Base-by-base conservation (phyloP, 2,888 invertebrate species). In the Monopis laevigella region DNA sequence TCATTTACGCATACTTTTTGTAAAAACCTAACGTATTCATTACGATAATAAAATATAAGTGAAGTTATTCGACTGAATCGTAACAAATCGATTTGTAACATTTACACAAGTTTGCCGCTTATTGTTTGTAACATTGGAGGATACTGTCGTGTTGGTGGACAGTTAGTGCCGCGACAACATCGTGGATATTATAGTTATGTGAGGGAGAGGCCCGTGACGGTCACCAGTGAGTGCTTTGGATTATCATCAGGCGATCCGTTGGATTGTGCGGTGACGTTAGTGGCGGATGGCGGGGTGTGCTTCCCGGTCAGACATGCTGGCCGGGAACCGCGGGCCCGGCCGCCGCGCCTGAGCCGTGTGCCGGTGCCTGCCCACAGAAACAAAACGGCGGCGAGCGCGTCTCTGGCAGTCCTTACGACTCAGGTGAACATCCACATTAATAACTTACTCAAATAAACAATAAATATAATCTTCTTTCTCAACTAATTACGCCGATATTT, bases 271-370 rank as follows among this genome's bases (percentile, higher is more conserved):
- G 55, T 56, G 54, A 58, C 54, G 52, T 51, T 52, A 56, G 65
- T 70, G 65, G 67, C 71, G 65, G 65, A 78, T 80, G 78, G 77
- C 67, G 68, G 61, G 62, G 65, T 59, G 62, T 62, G 62, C n/a
- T 19, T 12, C 18, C 19, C 36, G 54, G 54, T 53, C 54, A 58
- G 55, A 57, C 57, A 60, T 59, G 55, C 52, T 56, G 51, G 13
- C 66, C 64, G 60, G 70, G 74, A 47, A 67, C 77, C 77, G 77
- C 65, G 48, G 65, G 58, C 59, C 64, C 52, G 61, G 62, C 57
- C 65, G 62, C 63, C 66, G 59, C 59, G 65, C 62, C 62, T 73
- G 72, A 68, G 64, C 61, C 62, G 72, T 71, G 68, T 53, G 12
- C 24, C 16, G 58, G 49, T 51, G 52, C 47, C n/a, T 16, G 13